Base-by-base conservation (phyloP, 2,797 vertebrate genomes). In the Xiphorhynchus erythropygius region DNA sequence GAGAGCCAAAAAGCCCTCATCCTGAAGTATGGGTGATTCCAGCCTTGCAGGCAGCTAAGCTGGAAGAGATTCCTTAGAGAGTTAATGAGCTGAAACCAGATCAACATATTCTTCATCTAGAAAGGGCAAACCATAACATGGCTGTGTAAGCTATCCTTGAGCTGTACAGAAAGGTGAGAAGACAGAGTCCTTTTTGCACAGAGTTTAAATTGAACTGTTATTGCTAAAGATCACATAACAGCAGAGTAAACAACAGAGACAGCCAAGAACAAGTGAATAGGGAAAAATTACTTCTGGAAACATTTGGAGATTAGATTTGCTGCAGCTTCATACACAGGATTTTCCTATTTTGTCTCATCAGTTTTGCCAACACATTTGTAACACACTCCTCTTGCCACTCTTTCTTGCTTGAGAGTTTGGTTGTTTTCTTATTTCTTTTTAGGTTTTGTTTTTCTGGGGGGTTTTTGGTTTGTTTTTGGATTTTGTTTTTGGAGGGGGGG, bases 11-110 rank as follows among this genome's bases (percentile, higher is more conserved):
- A 82, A 92, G 4, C 33, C 77, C 37, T 73, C 23, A 67, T 92
- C 24, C 67, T 81, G 41, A 90, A 67, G 35, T 39, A 63, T 23
- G 44, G 49, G 39, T 14, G 9, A 70, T 52, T 83, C 64, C n/a
- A 39, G 83, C 32, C 60, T 78, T 9, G 3, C 24, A 83, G 77
- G 67, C 28, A 60, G 52, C 64, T 56, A 74, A 73, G 27, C 52
- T 82, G 25, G n/a, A 74, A 86, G 44, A 84, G 60, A 89, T 89
- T 89, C 70, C 85, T 74, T 70, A 57, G 52, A 70, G 67, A 82
- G 22, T 81, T 92, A 91, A 94, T 89, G 87, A 90, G 60, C 89
- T 93, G 91, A 94, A 93, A 77, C 87, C 74, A 84, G 90, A 94
- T 90, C 80, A 95, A 93, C 93, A 60, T 82, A 94, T 90, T 87